Conservation (phyloP, 30 jellyfish, hydroid and myxozoan genomes). For the Morbakka virulenta region DNA sequence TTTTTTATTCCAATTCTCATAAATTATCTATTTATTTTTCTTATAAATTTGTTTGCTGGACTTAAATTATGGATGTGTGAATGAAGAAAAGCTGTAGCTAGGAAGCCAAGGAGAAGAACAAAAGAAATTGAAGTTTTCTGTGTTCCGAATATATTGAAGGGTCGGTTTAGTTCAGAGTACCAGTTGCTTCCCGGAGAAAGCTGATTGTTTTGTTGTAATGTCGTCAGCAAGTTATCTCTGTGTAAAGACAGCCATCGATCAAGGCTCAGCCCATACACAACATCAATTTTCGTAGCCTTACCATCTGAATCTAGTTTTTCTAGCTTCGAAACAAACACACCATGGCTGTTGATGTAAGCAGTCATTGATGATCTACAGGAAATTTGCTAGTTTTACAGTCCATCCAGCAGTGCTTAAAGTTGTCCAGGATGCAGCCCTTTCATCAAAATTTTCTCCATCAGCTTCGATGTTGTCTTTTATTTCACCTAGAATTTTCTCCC, state of each 20-base stretch:
- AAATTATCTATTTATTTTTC: too few relatives aligned
- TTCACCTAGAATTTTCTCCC: too few relatives aligned
- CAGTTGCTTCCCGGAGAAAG: conserved; percentile 44
- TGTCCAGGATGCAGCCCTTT: too few relatives aligned
- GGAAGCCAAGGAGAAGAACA: too few relatives aligned
- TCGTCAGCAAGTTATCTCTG: conserved; percentile 47
- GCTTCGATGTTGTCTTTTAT: too few relatives aligned
- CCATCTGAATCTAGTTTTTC: conserved; percentile 43
- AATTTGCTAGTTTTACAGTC: conserved; percentile 60
- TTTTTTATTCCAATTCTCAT: too few relatives aligned
- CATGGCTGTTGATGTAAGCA: conserved; percentile 21
- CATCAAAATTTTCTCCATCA: too few relatives aligned
- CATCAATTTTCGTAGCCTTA: conserved; percentile 36
- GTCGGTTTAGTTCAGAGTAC: conserved; percentile 43
- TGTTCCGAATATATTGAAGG: conserved; percentile 45
- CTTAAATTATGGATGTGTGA: too few relatives aligned
- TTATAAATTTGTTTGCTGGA: too few relatives aligned
- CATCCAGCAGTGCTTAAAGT: conserved; percentile 59
- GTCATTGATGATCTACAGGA: conserved; percentile 47
- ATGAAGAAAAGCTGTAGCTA: too few relatives aligned
- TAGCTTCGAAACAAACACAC: conserved; percentile 34
- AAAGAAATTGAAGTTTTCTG: conserved; percentile 17
- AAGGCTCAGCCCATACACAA: conserved; percentile 38
- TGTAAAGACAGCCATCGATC: conserved; percentile 55
- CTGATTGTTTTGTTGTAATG: conserved; percentile 54